Conservation (phyloP, 2,888 invertebrate genomes). For the Caenorhabditis plicata region DNA sequence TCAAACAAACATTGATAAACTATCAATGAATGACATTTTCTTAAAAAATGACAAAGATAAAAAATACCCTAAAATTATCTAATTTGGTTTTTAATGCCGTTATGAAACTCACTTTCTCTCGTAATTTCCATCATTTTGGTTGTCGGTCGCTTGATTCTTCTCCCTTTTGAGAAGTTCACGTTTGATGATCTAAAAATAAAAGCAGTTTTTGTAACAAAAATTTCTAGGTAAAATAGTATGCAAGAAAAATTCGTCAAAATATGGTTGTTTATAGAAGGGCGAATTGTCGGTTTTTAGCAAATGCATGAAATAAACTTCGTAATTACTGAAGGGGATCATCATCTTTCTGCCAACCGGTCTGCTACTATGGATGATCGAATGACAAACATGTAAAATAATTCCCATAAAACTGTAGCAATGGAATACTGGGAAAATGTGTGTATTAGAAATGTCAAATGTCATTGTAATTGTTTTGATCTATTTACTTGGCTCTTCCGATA, state of each 20-base stretch:
- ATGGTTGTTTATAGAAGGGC: no score
- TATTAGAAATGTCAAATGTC: no score
- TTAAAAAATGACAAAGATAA: neutral
- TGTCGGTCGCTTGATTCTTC: no score
- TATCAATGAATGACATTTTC: neutral
- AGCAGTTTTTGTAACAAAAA: slow-evolving; percentile 27
- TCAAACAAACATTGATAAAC: neutral
- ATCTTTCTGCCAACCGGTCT: slow-evolving; percentile 38
- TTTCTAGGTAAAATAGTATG: slow-evolving; percentile 15
- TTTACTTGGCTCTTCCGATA: no score
- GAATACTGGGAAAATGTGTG: no score
- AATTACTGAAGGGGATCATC: slow-evolving; percentile 43
- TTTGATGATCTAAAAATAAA: slow-evolving; percentile 23
- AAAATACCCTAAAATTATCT: neutral
- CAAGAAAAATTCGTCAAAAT: no score
- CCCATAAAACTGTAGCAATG: no score
- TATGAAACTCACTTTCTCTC: slow-evolving; percentile 36
- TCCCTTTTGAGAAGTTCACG: slow-evolving; percentile 39
- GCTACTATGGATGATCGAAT: no score
- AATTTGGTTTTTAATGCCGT: no score
- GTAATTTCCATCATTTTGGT: slow-evolving; percentile 35
- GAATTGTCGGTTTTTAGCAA: slow-evolving; percentile 8
- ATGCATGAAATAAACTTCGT: slow-evolving; percentile 33
- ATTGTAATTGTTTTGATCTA: no score
- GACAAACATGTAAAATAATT: no score